phyloP scores from a whole-genome alignment of 1,140 invertebrate species.

The Sitobion miscanthi region DNA sequence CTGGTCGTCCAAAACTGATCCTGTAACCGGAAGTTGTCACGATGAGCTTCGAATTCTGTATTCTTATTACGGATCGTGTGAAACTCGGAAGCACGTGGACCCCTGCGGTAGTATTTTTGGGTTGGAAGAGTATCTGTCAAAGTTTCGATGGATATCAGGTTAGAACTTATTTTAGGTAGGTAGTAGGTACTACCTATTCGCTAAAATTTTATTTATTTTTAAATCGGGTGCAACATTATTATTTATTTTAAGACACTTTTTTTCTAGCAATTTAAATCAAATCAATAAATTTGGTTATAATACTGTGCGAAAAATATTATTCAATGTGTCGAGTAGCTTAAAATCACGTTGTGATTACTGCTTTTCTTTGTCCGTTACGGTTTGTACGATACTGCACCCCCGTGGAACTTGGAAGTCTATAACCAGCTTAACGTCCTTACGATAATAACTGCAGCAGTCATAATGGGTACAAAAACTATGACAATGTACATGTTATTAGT shows the following conservation, averaged over 20 bases:
- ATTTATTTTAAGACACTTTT: background rate
- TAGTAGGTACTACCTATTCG: background rate
- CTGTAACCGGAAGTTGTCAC: background rate
- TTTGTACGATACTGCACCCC: background rate
- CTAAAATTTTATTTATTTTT: background rate
- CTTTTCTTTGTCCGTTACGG: background rate
- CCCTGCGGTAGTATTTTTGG: background rate
- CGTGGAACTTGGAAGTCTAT: background rate
- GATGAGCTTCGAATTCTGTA: background rate
- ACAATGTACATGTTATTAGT: background rate
- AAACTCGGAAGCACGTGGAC: background rate
- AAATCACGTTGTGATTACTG: background rate
- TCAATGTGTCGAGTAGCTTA: background rate
- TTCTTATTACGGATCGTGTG: background rate
- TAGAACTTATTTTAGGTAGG: background rate
- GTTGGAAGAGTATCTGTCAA: background rate
- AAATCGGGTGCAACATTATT: background rate
- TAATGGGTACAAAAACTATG: background rate
- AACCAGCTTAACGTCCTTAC: background rate
- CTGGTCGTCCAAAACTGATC: background rate
- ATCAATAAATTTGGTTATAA: background rate
- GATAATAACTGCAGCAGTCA: too few relatives aligned
- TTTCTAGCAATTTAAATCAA: too few relatives aligned
- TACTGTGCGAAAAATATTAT: background rate
- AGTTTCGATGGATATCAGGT: background rate